These are phyloP conservation scores for Dermatophagoides farinae DNA, from an alignment of 1,140 invertebrate genomes.

Conservation along the genomic window DNA sequence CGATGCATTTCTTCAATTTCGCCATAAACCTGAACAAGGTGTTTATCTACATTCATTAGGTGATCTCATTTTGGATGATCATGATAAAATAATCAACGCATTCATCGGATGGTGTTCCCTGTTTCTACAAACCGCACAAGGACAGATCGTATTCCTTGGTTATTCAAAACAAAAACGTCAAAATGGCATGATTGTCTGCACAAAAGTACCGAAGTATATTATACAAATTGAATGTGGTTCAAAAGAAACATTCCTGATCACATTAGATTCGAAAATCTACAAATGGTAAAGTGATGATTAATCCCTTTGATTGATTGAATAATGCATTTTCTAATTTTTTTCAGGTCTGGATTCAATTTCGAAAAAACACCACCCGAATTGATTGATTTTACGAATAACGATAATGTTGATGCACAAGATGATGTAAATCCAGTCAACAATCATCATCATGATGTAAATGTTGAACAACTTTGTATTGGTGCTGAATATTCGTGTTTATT, in stretches of 20 bases:
- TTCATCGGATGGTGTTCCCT: slow-evolving; percentile 11
- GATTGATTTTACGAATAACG: not conserved
- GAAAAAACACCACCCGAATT: not conserved
- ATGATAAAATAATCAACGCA: slow-evolving; percentile 9
- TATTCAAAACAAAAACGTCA: not conserved
- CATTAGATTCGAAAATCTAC: not conserved
- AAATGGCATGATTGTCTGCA: slow-evolving; percentile 8
- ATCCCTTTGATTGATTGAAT: not conserved
- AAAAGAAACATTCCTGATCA: slow-evolving; percentile 6
- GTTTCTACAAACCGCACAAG: slow-evolving; percentile 7
- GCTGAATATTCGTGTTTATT: slow-evolving; percentile 9
- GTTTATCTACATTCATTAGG: not conserved
- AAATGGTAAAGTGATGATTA: not conserved
- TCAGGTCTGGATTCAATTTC: slow-evolving; percentile 2
- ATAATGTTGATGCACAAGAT: not conserved
- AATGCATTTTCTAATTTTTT: not conserved
- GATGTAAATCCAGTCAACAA: too few relatives aligned
- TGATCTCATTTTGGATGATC: not conserved
- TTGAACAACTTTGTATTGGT: slow-evolving; percentile 10
- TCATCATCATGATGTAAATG: not conserved
- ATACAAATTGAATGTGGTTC: slow-evolving; percentile 6
- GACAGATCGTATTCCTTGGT: slow-evolving; percentile 5
- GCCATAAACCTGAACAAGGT: not conserved
- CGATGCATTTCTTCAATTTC: slow-evolving; percentile 5
- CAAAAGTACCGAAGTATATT: slow-evolving; percentile 5